Evolutionary conservation across 2,113 vertebrate genomes (phyloP).

Genomic region (Macquaria ambigua): DNA sequence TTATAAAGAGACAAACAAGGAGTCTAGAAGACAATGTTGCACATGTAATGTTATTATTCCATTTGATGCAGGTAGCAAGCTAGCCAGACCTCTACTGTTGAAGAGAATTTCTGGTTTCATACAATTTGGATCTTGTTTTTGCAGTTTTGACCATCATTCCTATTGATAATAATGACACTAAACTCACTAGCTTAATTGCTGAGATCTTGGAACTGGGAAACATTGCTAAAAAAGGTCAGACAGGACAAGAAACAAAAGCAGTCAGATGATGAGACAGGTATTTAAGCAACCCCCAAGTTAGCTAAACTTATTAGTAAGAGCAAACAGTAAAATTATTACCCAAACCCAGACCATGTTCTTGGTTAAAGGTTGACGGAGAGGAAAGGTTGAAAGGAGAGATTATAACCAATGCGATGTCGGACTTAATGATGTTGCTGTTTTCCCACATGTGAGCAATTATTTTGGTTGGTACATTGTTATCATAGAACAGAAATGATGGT

Average conservation of each 20-base stretch:
- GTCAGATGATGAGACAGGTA: neutral
- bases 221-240: neutral
- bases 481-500: too few relatives aligned
- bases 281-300: neutral
- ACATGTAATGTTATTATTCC: neutral
- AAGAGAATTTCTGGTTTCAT: neutral
- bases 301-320: neutral
- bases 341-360: neutral
- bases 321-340: neutral
- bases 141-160: neutral
- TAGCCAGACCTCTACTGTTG: neutral
- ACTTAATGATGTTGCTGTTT: too few relatives aligned
- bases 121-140: neutral
- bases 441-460: too few relatives aligned
- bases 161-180: neutral
- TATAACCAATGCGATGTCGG: too few relatives aligned
- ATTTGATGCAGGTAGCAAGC: neutral
- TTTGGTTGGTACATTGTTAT: too few relatives aligned
- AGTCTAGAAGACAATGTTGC: neutral
- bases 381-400: too few relatives aligned
- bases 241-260: neutral
- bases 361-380: neutral
- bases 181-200: neutral
- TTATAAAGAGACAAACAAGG: slow-evolving; percentile 13
- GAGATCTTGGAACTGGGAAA: neutral